Base-by-base conservation (phyloP, 2,113 vertebrate genomes). In the Falcunculus frontatus region DNA sequence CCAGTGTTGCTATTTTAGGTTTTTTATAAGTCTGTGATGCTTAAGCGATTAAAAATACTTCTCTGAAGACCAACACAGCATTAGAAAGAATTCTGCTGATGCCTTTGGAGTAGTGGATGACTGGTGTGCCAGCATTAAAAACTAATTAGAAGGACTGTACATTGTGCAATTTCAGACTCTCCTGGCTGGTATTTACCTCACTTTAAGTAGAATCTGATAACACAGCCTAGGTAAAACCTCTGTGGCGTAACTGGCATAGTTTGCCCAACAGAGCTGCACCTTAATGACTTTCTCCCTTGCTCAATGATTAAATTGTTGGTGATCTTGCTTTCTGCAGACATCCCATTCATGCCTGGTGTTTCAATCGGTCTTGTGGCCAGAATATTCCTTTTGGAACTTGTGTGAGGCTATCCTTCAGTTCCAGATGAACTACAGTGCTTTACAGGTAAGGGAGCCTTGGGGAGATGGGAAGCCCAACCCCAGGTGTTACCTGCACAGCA, bases 341-440 rank as follows among this genome's bases (percentile, higher is more conserved):
- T 99, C 99, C 75, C 98, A 99, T 96, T 99, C 99, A 16, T 99
- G 99, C 96, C 93, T 99, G 74, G 99, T 99, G 95, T 99, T 99
- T 93, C 99, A 99, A 53, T 98, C 99, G 2, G 96, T 99, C 74
- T 97, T 99, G 96, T 99, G 99, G 99, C 99, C 99, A 44, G 99
- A 99, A 86, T 99, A 99, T 91, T 98, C 99, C 2, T 99, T 99
- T 96, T 99, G 99, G 99, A 99, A 99, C 96, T 97, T 99, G 70
- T 99, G 99, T 96, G 99, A 99, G 87, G 99, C 99, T n/a, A 97
- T 99, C 89, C 96, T 99, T 65, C 98, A 98, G 77, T 99, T 98
- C 96, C 99, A 99, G 94, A 97, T 99, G 96, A 99, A 98, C 96
- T 97, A 99, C 94, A 98, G 83, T 68, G 97, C 98, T 87, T 98